Evolutionary conservation across 2,797 vertebrate species (phyloP).

Genomic region (Mormyrus hasselquistii): DNA sequence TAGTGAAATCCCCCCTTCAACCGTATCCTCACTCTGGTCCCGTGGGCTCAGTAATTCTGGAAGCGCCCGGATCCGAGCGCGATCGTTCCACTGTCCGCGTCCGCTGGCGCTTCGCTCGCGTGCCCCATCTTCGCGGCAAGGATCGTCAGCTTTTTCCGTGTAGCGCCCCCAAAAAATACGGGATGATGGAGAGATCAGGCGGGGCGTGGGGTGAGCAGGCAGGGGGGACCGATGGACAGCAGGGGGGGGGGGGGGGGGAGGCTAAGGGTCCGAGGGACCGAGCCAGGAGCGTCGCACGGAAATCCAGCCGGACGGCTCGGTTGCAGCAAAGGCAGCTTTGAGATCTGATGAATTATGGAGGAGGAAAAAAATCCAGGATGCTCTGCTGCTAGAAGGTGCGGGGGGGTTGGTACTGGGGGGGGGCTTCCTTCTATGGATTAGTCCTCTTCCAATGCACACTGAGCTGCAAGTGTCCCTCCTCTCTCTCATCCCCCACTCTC

Average conservation of each 20-base stretch:
- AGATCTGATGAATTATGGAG: slow-evolving; percentile 44
- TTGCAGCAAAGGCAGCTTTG: slow-evolving; percentile 21
- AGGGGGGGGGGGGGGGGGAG: slow-evolving; percentile 18
- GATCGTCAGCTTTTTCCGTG: not conserved
- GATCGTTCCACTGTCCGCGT: slow-evolving; percentile 27
- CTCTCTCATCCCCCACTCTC: slow-evolving; percentile 29
- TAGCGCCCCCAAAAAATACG: not conserved
- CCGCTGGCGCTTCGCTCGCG: slow-evolving; percentile 33
- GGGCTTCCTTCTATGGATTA: slow-evolving; percentile 45
- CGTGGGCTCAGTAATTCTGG: slow-evolving; percentile 36
- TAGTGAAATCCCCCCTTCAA: slow-evolving; percentile 38
- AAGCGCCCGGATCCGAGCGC: slow-evolving; percentile 19
- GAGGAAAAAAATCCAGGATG: slow-evolving; percentile 45
- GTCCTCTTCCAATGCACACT: slow-evolving; percentile 43
- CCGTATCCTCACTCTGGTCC: slow-evolving; percentile 28
- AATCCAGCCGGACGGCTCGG: slow-evolving; percentile 45
- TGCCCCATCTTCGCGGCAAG: slow-evolving; percentile 37
- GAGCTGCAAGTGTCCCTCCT: slow-evolving; percentile 23
- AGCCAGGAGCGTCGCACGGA: slow-evolving; percentile 40
- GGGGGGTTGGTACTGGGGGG: not conserved
- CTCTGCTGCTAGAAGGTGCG: slow-evolving; percentile 26
- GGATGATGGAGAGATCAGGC: slow-evolving; percentile 28
- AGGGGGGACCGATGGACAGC: slow-evolving; percentile 33
- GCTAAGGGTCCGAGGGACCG: not conserved
- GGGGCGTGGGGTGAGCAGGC: slow-evolving; percentile 37